phyloP scores from a whole-genome alignment of 2,113 vertebrate species.

The Ceuthmochares aereus region DNA sequence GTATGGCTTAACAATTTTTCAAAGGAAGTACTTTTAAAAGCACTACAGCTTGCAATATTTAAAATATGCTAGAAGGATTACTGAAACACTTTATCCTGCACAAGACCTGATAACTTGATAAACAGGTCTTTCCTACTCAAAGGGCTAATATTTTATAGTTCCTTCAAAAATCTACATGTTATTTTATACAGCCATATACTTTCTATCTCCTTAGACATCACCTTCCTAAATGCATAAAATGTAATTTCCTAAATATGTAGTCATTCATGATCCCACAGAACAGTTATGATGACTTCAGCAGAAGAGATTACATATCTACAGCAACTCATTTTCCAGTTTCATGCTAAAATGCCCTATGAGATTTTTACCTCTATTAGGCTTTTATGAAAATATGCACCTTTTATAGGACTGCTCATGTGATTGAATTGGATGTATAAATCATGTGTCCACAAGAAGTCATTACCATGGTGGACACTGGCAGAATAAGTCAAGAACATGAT shows the following conservation, averaged over 20 bases:
- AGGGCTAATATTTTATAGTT: slow-evolving; percentile 55
- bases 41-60: slow-evolving; percentile 2
- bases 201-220: slow-evolving; percentile 42
- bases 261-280: slow-evolving; percentile 49
- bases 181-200: slow-evolving; percentile 43
- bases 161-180: slow-evolving; percentile 60
- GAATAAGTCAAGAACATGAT: slow-evolving; percentile 58
- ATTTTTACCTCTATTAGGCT: slow-evolving; percentile 66
- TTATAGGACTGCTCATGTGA: slow-evolving; percentile 61
- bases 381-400: slow-evolving; percentile 72
- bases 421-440: slow-evolving; percentile 67
- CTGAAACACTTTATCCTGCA: slow-evolving; percentile 17
- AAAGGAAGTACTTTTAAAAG: slow-evolving; percentile 15
- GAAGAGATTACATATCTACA: slow-evolving; percentile 56
- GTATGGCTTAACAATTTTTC: slow-evolving; percentile 16
- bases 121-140: slow-evolving; percentile 46
- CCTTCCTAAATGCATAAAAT: slow-evolving; percentile 50
- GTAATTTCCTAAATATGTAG: slow-evolving; percentile 52
- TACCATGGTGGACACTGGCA: slow-evolving; percentile 58
- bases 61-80: background rate
- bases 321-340: slow-evolving; percentile 58
- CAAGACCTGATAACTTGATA: slow-evolving; percentile 12
- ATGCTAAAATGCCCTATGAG: slow-evolving; percentile 66
- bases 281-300: slow-evolving; percentile 71
- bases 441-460: slow-evolving; percentile 59